These are phyloP conservation scores for Drosophila mojavensis DNA, from an alignment of 1,140 invertebrate species.

Conservation along the genomic window DNA sequence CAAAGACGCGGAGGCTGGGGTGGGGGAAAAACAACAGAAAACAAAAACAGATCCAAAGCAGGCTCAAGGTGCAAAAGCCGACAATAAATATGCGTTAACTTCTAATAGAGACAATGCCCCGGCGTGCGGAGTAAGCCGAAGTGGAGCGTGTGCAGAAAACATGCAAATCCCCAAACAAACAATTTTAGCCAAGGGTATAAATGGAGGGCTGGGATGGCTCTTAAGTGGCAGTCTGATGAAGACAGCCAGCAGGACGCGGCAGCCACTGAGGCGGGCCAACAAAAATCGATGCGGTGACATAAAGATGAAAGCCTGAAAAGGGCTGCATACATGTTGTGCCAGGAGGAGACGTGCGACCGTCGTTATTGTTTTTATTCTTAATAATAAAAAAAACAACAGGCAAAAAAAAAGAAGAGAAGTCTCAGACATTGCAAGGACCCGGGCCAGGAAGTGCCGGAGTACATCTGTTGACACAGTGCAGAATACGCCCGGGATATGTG, in stretches of 20 bases:
- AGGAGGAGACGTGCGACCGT: constrained; percentile 24
- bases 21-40: constrained; percentile 8
- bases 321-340: constrained; percentile 23
- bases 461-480: constrained; percentile 47
- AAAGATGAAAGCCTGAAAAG: constrained; percentile 71
- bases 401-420: constrained; percentile 7
- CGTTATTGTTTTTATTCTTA: constrained; percentile 68
- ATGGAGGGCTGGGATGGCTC: constrained; percentile 30
- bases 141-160: constrained; percentile 60
- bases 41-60: constrained; percentile 44
- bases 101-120: constrained; percentile 56
- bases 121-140: not conserved
- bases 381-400: constrained; percentile 34
- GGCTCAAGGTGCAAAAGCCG: constrained; percentile 70
- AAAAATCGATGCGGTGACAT: constrained; percentile 73
- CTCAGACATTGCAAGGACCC: constrained; percentile 10
- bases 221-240: constrained; percentile 55
- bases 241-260: constrained; percentile 8
- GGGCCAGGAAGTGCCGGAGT: constrained; percentile 13
- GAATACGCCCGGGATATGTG: constrained; percentile 4
- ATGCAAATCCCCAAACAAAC: constrained; percentile 82
- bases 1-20: constrained; percentile 14
- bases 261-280: constrained; percentile 15
- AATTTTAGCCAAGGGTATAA: constrained; percentile 71
- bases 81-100: constrained; percentile 82